Evolutionary conservation across 2,113 vertebrate species (phyloP).

Genomic region (Thoracochromis brauschi): DNA sequence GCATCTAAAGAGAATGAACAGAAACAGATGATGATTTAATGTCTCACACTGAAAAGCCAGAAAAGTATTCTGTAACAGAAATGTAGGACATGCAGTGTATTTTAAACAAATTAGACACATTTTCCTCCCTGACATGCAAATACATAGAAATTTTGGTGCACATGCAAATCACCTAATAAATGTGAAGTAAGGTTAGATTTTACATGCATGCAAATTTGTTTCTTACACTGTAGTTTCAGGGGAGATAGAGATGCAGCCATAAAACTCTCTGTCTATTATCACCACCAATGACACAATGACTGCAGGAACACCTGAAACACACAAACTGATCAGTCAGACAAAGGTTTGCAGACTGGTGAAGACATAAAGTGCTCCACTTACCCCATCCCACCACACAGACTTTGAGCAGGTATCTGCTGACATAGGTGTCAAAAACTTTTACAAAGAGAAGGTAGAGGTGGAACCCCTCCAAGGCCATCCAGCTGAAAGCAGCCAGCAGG

Average conservation of each 20-base stretch:
- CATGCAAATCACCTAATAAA: not conserved
- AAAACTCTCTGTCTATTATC: not conserved
- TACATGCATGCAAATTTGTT: not conserved
- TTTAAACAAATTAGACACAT: not conserved
- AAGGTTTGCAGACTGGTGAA: not conserved
- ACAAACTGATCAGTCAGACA: not conserved
- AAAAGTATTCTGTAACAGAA: not conserved
- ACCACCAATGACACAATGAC: constrained; percentile 31
- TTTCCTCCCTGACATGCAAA: not conserved
- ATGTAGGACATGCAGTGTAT: not conserved
- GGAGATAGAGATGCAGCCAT: not conserved
- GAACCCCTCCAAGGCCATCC: constrained; percentile 65
- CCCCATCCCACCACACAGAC: constrained; percentile 65
- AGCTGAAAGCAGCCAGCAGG: constrained; percentile 58
- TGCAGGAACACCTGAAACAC: constrained; percentile 44
- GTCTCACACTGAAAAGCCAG: fast-evolving
- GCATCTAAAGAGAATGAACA: constrained; percentile 17
- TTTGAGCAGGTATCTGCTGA: constrained; percentile 66
- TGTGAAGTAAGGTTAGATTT: not conserved
- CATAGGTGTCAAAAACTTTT: constrained; percentile 65
- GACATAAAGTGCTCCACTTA: constrained; percentile 21
- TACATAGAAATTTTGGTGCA: not conserved
- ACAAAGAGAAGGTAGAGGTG: constrained; percentile 64
- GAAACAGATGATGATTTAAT: not conserved
- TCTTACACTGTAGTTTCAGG: constrained; percentile 12